A percentile compares a stretch with the other conserved stretches of the same genome.
These are phyloP conservation scores for Dryococelus australis DNA, from an alignment of 2,888 invertebrate genomes.

Conservation along the genomic window DNA sequence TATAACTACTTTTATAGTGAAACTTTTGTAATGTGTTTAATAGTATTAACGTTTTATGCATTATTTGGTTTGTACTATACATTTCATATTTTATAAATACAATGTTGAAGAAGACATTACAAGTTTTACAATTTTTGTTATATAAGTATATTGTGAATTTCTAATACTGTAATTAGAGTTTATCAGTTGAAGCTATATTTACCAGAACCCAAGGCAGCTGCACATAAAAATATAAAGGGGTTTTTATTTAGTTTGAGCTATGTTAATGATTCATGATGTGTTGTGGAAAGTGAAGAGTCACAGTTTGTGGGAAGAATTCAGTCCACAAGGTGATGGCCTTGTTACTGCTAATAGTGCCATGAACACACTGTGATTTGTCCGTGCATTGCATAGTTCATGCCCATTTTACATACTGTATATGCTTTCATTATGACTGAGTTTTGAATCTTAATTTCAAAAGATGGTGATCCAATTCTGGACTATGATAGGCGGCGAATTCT, in stretches of 20 bases:
- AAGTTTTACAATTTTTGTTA: slow-evolving; percentile 7
- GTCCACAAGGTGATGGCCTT: neutral
- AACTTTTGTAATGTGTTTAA: neutral
- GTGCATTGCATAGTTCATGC: neutral
- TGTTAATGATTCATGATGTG: no score
- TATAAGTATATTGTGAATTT: neutral
- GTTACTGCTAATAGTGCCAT: neutral
- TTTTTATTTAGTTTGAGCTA: no score
- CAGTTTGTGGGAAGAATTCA: neutral
- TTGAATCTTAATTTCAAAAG: neutral
- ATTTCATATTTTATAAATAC: neutral
- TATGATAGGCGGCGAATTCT: no score
- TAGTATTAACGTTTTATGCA: neutral
- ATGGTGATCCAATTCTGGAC: neutral
- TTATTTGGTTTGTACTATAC: neutral
- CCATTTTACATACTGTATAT: neutral
- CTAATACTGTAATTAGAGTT: neutral
- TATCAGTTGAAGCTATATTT: neutral
- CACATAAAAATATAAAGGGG: neutral
- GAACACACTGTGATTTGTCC: neutral
- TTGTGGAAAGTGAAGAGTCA: no score
- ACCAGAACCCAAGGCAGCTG: slow-evolving; percentile 9
- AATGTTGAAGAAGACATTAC: neutral
- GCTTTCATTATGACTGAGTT: neutral
- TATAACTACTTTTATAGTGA: neutral